phyloP scores from a whole-genome alignment of 1,140 invertebrate species.

The Zophobas morio region DNA sequence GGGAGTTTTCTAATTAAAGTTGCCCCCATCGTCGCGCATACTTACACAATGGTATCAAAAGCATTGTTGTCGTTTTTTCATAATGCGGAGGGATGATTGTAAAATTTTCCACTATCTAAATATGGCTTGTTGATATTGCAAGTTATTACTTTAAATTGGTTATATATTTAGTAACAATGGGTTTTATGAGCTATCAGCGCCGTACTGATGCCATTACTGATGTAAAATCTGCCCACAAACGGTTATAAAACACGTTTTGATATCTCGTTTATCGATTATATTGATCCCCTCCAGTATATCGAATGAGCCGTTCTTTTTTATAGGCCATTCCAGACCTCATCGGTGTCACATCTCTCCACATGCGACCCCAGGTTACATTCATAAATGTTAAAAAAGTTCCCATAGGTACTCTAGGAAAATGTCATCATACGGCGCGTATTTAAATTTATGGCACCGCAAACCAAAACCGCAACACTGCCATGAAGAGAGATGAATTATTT shows the following conservation, averaged over 20 bases:
- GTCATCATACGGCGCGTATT: conserved; percentile 50
- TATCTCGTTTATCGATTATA: conserved; percentile 58
- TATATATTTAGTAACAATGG: conserved; percentile 47
- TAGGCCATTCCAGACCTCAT: conserved; percentile 54
- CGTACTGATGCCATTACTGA: conserved; percentile 51
- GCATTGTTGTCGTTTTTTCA: conserved; percentile 1
- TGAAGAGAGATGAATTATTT: conserved; percentile 12
- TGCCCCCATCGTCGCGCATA: neutral
- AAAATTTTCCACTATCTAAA: conserved; percentile 36
- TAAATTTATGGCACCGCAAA: conserved; percentile 42
- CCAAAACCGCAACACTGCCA: conserved; percentile 29
- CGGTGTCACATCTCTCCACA: conserved; percentile 55
- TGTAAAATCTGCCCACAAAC: conserved; percentile 56
- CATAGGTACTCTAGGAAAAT: conserved; percentile 57
- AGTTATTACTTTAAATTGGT: conserved; percentile 46
- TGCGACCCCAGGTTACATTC: conserved; percentile 56
- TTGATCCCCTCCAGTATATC: conserved; percentile 55
- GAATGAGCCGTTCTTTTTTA: conserved; percentile 58
- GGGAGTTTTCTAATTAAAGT: conserved; percentile 30
- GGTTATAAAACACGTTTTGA: conserved; percentile 59
- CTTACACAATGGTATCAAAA: neutral
- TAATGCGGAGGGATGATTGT: neutral
- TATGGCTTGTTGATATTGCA: conserved; percentile 36
- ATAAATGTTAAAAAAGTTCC: conserved; percentile 58
- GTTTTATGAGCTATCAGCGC: conserved; percentile 47